These are phyloP conservation scores for Philhelius pedissequus DNA, from an alignment of 2,888 invertebrate species.

Conservation along the genomic window DNA sequence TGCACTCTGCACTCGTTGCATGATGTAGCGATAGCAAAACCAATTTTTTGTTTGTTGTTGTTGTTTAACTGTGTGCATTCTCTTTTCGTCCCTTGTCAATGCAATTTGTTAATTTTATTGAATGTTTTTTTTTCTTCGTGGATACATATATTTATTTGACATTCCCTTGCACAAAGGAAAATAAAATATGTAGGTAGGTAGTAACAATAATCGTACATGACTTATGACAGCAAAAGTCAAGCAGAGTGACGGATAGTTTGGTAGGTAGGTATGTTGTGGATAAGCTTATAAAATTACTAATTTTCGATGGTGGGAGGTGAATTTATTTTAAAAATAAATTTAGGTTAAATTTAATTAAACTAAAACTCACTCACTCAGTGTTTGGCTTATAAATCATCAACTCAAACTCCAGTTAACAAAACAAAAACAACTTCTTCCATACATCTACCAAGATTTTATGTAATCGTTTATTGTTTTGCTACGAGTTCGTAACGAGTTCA, in stretches of 20 bases:
- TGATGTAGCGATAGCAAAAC: slow-evolving; percentile 15
- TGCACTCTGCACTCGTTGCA: slow-evolving; percentile 59
- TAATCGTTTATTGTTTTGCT: slow-evolving; percentile 35
- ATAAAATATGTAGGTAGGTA: slow-evolving; percentile 19
- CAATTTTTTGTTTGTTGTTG: not conserved
- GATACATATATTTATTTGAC: slow-evolving; percentile 43
- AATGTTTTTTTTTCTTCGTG: slow-evolving; percentile 4
- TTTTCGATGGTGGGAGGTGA: slow-evolving; percentile 48
- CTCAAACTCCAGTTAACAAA: not conserved
- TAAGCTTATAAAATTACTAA: slow-evolving; percentile 5
- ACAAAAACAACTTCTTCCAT: not conserved
- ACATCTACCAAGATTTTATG: slow-evolving; percentile 32
- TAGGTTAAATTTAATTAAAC: slow-evolving; percentile 40
- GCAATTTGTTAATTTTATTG: slow-evolving; percentile 31
- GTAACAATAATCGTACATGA: slow-evolving; percentile 61
- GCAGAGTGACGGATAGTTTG: not conserved
- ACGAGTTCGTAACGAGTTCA: slow-evolving; percentile 39
- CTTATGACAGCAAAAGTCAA: not conserved
- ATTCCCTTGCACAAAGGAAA: slow-evolving; percentile 54
- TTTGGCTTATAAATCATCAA: not conserved
- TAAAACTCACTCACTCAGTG: not conserved
- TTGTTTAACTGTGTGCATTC: slow-evolving; percentile 17
- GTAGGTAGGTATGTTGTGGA: slow-evolving; percentile 5
- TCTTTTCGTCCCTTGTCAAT: slow-evolving; percentile 56
- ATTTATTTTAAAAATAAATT: slow-evolving; percentile 36